Conservation (phyloP, 2,797 vertebrate genomes). For the Sebastes matsubarae region DNA sequence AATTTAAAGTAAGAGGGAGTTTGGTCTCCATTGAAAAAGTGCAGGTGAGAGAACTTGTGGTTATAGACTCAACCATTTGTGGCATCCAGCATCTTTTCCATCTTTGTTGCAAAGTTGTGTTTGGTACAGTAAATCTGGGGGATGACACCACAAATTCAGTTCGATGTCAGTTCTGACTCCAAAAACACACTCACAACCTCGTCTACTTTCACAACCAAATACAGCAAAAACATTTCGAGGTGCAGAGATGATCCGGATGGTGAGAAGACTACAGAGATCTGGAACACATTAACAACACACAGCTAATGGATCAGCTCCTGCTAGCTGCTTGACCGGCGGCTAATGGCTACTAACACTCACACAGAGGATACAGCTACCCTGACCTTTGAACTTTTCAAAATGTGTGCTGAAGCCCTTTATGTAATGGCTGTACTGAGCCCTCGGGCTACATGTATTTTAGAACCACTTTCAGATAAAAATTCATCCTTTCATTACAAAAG, state of each 20-base stretch:
- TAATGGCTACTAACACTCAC: neutral
- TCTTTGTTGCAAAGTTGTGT: neutral
- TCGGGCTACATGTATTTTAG: neutral
- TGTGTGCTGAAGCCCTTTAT: neutral
- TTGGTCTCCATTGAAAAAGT: neutral
- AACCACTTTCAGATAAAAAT: neutral
- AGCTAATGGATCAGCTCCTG: conserved; percentile 3
- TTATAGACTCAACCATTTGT: neutral
- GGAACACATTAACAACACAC: neutral
- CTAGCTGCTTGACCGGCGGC: neutral
- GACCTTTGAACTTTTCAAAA: conserved; percentile 1
- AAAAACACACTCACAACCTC: neutral
- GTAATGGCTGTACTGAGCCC: neutral
- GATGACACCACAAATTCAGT: neutral
- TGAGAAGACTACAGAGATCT: neutral
- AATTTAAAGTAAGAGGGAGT: neutral
- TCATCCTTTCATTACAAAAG: neutral
- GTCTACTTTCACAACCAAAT: neutral
- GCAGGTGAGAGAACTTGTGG: neutral
- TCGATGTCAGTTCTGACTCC: neutral
- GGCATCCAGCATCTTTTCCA: neutral
- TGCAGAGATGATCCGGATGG: neutral
- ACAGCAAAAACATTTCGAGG: neutral
- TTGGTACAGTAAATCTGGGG: neutral
- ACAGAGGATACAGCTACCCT: neutral